phyloP scores from a whole-genome alignment of 2,113 vertebrate species.

The Chaetura pelagica region DNA sequence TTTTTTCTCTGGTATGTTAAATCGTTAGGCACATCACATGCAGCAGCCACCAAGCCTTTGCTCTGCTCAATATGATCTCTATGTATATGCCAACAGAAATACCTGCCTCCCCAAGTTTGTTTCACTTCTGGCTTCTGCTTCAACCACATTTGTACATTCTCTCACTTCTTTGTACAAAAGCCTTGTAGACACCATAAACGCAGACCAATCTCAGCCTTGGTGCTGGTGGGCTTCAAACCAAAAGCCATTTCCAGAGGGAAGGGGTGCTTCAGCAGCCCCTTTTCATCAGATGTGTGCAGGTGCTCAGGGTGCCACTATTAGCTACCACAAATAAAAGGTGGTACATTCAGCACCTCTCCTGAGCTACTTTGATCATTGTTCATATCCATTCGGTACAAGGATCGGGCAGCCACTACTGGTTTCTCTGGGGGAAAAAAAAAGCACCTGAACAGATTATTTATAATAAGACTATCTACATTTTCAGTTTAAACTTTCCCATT shows the following conservation, averaged over 20 bases:
- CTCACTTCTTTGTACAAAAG: not conserved
- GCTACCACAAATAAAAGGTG: too few relatives aligned
- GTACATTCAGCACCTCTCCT: not conserved
- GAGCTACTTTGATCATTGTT: not conserved
- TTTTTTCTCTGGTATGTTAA: not conserved
- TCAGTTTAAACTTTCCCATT: not conserved
- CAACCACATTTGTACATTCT: not conserved
- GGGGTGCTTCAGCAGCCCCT: not conserved
- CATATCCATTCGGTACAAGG: not conserved
- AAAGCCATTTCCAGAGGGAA: not conserved
- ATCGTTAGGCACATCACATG: not conserved
- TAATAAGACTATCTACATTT: not conserved
- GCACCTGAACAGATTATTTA: not conserved
- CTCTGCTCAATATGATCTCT: fast-evolving
- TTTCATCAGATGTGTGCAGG: not conserved
- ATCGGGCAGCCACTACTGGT: not conserved
- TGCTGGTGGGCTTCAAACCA: not conserved
- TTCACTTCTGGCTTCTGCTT: not conserved
- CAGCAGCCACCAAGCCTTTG: not conserved
- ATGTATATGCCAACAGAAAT: not conserved
- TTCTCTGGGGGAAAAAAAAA: not conserved
- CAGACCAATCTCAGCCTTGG: not conserved
- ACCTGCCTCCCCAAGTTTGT: not conserved
- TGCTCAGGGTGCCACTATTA: fast-evolving
- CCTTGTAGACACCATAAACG: not conserved